Conservation (phyloP, 1,140 invertebrate species). For the Oscheius sp. region DNA sequence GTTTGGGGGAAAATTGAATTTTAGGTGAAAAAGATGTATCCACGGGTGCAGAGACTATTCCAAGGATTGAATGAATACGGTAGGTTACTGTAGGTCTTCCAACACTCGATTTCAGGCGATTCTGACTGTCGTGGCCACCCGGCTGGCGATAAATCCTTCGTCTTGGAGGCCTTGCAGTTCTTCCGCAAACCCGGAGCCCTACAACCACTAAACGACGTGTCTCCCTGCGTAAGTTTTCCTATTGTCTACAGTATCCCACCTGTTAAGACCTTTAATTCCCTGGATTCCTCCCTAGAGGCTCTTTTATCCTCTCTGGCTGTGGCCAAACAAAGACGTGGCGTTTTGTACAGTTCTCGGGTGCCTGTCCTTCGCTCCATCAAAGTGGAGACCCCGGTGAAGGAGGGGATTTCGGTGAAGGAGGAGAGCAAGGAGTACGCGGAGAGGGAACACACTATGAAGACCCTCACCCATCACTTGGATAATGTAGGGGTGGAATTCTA, state of each 20-base stretch:
- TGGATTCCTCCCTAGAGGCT: background rate
- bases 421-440: background rate
- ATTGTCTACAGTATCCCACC: background rate
- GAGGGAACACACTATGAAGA: slow-evolving; percentile 4
- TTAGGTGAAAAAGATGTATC: background rate
- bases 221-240: background rate
- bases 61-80: background rate
- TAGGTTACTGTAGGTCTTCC: too few species aligned
- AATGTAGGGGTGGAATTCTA: background rate
- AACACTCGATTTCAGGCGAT: background rate
- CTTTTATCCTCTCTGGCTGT: background rate
- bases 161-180: background rate
- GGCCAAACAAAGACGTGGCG: background rate
- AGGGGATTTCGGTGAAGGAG: background rate
- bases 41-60: background rate
- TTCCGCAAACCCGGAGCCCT: background rate
- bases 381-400: background rate
- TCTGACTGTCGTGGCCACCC: background rate
- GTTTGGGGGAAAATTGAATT: background rate
- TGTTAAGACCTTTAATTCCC: background rate
- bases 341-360: background rate
- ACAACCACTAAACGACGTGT: background rate
- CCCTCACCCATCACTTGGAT: slow-evolving; percentile 7
- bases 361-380: background rate
- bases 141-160: background rate